Evolutionary conservation across 2,888 invertebrate genomes (phyloP).

Genomic region (Cyrtodaria siliqua): DNA sequence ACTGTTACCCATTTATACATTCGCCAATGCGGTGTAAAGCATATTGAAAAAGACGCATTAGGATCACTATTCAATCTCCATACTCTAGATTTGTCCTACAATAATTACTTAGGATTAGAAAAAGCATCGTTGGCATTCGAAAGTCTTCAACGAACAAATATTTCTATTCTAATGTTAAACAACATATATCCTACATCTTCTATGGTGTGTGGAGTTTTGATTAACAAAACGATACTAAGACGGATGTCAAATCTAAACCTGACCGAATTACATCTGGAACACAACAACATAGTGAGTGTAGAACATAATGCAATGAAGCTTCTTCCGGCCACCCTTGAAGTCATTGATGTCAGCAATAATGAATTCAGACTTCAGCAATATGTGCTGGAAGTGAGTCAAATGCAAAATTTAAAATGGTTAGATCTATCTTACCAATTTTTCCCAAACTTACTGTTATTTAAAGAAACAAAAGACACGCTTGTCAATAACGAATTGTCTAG

Average conservation of each 20-base stretch:
- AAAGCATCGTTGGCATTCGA: neutral
- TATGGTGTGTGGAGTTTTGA: slow-evolving; percentile 14
- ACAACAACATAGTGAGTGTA: slow-evolving; percentile 21
- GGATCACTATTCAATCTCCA: slow-evolving; percentile 2
- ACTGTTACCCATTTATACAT: slow-evolving; percentile 17
- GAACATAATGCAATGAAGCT: neutral
- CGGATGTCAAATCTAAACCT: slow-evolving; percentile 17
- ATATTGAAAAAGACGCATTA: slow-evolving; percentile 22
- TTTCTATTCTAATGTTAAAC: slow-evolving; percentile 10
- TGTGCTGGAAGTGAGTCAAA: slow-evolving; percentile 11
- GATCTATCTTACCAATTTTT: slow-evolving; percentile 33
- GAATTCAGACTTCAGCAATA: slow-evolving; percentile 28
- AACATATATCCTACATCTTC: neutral
- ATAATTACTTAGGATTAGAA: slow-evolving; percentile 14
- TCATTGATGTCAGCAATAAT: slow-evolving; percentile 12
- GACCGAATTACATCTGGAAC: slow-evolving; percentile 23
- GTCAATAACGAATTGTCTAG: neutral
- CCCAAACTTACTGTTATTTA: neutral
- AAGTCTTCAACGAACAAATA: slow-evolving; percentile 11
- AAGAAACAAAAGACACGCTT: too few species aligned
- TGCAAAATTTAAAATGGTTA: slow-evolving; percentile 24
- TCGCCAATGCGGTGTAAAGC: slow-evolving; percentile 17
- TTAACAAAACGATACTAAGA: slow-evolving; percentile 1
- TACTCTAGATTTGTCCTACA: slow-evolving; percentile 34
- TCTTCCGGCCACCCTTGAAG: slow-evolving; percentile 25